Conservation (phyloP, 2,888 invertebrate genomes). For the Leptopterna dolabrata region DNA sequence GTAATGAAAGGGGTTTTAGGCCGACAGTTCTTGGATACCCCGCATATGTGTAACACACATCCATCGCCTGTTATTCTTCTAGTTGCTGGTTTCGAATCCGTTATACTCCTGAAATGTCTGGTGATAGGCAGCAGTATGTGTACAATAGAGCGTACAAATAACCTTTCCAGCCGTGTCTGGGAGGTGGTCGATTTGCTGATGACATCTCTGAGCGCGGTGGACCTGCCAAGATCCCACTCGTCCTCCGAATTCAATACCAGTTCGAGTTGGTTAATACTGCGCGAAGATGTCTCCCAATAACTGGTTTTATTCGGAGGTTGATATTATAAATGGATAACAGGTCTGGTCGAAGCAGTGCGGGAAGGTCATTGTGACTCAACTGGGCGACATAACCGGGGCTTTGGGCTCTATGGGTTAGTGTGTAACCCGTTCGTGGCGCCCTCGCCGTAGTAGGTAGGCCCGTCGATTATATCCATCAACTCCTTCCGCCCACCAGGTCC, state of each 20-base stretch:
- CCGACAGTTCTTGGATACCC: too few relatives aligned
- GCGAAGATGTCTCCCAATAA: slow-evolving; percentile 31
- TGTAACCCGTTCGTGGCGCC: slow-evolving; percentile 39
- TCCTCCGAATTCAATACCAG: background rate
- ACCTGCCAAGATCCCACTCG: too few relatives aligned
- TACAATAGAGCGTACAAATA: too few relatives aligned
- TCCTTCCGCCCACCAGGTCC: slow-evolving; percentile 32
- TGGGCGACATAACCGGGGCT: slow-evolving; percentile 10
- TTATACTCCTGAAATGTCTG: too few relatives aligned
- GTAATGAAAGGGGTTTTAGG: too few relatives aligned
- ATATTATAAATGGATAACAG: slow-evolving; percentile 23
- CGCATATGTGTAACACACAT: too few relatives aligned
- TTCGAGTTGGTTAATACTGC: background rate
- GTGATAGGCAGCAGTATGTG: too few relatives aligned
- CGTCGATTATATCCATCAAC: slow-evolving; percentile 33
- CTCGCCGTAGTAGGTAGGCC: slow-evolving; percentile 9
- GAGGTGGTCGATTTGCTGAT: too few relatives aligned
- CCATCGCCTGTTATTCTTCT: too few relatives aligned
- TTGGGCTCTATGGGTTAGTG: slow-evolving; percentile 26
- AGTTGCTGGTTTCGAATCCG: too few relatives aligned
- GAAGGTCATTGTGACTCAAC: slow-evolving; percentile 42
- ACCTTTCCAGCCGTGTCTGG: too few relatives aligned
- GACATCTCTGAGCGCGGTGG: too few relatives aligned
- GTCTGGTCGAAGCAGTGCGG: background rate
- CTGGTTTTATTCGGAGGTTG: slow-evolving; percentile 8